Conservation (phyloP, 2,113 vertebrate species). For the Balaeniceps rex region DNA sequence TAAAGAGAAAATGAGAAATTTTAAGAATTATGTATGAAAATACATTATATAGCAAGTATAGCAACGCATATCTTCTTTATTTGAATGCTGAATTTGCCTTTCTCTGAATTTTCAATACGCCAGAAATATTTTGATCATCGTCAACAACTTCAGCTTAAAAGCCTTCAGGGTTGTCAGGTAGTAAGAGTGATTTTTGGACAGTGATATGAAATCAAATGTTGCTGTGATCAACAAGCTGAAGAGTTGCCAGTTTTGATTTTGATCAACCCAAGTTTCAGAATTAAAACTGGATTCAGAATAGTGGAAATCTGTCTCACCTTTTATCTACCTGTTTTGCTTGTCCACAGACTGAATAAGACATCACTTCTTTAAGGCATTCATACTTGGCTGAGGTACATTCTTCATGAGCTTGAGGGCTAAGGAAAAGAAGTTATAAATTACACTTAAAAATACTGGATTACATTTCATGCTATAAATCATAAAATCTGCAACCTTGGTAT, state of each 20-base stretch:
- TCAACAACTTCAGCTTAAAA: neutral
- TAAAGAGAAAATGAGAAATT: neutral
- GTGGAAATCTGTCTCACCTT: neutral
- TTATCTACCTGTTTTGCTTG: neutral
- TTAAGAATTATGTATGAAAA: neutral
- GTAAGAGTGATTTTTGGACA: neutral
- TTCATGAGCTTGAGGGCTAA: neutral
- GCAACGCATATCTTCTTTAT: neutral
- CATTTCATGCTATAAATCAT: neutral
- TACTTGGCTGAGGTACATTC: neutral
- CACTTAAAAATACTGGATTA: neutral
- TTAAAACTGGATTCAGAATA: neutral
- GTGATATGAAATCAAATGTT: neutral
- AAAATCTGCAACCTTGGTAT: neutral
- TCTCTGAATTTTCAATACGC: neutral
- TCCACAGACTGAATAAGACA: neutral
- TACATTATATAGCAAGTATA: neutral
- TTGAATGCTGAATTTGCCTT: neutral
- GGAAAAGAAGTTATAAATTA: neutral
- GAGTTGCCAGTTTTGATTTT: neutral
- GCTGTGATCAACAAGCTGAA: neutral
- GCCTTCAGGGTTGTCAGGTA: neutral
- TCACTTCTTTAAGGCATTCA: neutral
- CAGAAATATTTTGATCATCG: neutral
- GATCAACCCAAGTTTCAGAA: neutral